These are phyloP conservation scores for Eucera pruinosa DNA, from an alignment of 2,888 invertebrate species.

Conservation along the genomic window DNA sequence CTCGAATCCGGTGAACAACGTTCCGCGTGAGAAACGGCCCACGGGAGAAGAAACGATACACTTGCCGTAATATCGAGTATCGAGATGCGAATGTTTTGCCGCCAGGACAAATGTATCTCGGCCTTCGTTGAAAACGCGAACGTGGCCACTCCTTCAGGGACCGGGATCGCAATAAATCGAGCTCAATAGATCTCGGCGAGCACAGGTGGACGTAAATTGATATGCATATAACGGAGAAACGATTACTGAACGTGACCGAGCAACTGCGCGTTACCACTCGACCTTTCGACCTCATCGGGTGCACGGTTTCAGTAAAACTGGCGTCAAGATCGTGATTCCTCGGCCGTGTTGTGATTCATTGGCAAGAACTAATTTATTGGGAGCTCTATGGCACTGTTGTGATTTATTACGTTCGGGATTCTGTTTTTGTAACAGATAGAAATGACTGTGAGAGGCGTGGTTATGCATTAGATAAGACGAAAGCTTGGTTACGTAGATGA, in stretches of 20 bases:
- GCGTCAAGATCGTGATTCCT: constrained; percentile 55
- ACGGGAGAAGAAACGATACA: constrained; percentile 18
- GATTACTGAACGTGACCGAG: constrained; percentile 64
- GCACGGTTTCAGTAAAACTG: constrained; percentile 22
- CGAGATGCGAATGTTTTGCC: constrained; percentile 17
- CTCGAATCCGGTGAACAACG: constrained; percentile 6
- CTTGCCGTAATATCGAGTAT: constrained; percentile 46
- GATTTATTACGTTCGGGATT: constrained; percentile 7
- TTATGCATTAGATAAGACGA: not conserved
- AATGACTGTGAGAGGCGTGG: not conserved
- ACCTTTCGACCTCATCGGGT: constrained; percentile 32
- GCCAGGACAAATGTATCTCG: constrained; percentile 26
- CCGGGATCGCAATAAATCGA: constrained; percentile 57
- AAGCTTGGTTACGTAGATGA: not conserved
- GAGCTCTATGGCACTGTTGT: too few relatives aligned
- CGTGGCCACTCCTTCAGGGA: constrained; percentile 31
- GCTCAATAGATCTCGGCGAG: constrained; percentile 43
- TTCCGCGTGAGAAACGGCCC: constrained; percentile 36
- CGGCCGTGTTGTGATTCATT: too few relatives aligned
- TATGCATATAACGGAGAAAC: constrained; percentile 67
- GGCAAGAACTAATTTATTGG: constrained; percentile 38
- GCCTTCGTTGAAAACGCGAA: constrained; percentile 35
- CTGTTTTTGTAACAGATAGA: not conserved
- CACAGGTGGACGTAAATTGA: constrained; percentile 71
- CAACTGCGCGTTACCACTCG: constrained; percentile 39